Base-by-base conservation (phyloP, 2,797 vertebrate genomes). In the Poeciliopsis gracilis region DNA sequence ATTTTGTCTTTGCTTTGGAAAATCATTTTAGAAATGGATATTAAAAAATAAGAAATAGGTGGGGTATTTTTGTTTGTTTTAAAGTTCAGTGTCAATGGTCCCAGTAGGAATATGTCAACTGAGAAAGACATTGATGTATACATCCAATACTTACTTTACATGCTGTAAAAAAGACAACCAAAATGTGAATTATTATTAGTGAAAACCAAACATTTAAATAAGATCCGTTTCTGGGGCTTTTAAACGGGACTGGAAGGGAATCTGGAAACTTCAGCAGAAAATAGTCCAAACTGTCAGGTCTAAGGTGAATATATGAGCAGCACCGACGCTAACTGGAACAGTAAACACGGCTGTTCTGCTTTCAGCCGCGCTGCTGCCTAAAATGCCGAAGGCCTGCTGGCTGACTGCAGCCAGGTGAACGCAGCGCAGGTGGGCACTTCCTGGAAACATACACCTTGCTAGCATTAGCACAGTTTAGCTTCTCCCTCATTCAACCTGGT, bases 391-490 rank as follows among this genome's bases (percentile, higher is more conserved):
- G 84, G 85, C 81, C 88, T 84, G 75, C 76, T 88, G 78, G 77
- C 66, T 71, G 63, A 77, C 77, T 78, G 33, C 7, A 57, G 59
- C 73, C 91, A 93, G 89, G 90, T 90, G 45, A 47, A 80, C 70
- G 78, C 0, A 77, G 51, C 69, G 79, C 87, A 92, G 91, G 90
- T 91, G 82, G 28, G 49, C 77, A 89, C 92, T 94, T 94, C 94
- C 93, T 92, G 92, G 76, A 88, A 81, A 8, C 66, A 33, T 80
- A 92, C 90, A 93, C 93, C 90, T 93, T 91, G 73, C 75, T 85
- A 90, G 83, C 80, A 73, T 82, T 89, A 92, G 86, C 89, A 77
- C 76, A 73, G 73, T 77, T 73, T 66, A 82, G 69, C 76, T 69
- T 11, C 18, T 47, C 47, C 6, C 33, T 10, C 20, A 41, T 33